Base-by-base conservation (phyloP, 2,113 vertebrate species). In the Stercorarius parasiticus region DNA sequence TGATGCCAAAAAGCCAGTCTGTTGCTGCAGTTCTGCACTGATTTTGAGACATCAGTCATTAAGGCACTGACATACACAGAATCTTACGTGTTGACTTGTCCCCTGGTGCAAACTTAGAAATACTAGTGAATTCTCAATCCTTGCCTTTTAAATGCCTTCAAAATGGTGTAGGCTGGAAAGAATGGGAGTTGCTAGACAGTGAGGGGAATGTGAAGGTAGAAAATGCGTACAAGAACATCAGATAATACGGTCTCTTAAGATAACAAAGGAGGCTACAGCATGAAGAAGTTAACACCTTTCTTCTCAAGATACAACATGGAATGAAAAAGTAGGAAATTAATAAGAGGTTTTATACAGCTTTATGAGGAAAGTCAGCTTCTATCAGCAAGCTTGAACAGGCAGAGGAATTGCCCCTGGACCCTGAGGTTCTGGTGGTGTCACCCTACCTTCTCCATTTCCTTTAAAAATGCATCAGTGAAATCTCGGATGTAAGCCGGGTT, bases 401-500 rank as follows among this genome's bases (percentile, higher is more conserved):
- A 43, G 47, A 90, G 36, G 47, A 94, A 78, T 29, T 77, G 22
- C 10, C 27, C 14, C 34, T 22, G 32, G 40, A 72, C 23, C 11
- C 55, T 0, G 13, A 64, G 21, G 34, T 65, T 53, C 45, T 85
- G 50, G n/a, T 53, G 40, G 11, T 14, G 27, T 43, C 19, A 81
- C 10, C 74, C 61, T 94, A 98, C 98, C 97, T 98, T 98, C 74
- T 98, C 53, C 50, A 98, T 87, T 88, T 98, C 97, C 2, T 93
- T 92, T 65, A 98, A 88, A 95, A 98, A 98, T 0, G 65, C 90
- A 5, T 98, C 98, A 0, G 90, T 98, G 88, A 98, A 67, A 52
- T 98, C 97, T 80, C 95, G 80, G 9, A 29, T 61, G 47, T 96
- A 5, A 21, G 47, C 32, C 2, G 95, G 94, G 50, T 97, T 69